Conservation (phyloP, 2,888 invertebrate species). For the Ferdinandea cuprea region DNA sequence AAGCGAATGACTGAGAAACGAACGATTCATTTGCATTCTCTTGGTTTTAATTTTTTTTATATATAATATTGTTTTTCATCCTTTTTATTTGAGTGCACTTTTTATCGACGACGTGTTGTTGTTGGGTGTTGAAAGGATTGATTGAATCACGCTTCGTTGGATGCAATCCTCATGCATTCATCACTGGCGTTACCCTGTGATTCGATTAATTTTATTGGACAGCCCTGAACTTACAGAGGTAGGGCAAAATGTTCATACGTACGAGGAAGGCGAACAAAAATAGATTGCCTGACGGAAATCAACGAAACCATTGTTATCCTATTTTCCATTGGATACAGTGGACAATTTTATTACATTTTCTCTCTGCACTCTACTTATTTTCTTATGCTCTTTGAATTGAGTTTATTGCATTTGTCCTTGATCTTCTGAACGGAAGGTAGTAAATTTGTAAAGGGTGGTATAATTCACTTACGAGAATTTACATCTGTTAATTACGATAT, state of each 20-base stretch:
- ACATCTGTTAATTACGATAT: background rate
- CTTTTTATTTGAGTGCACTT: slow-evolving; percentile 55
- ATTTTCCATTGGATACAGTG: slow-evolving; percentile 52
- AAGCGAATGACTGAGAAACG: slow-evolving; percentile 36
- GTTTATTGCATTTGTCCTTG: slow-evolving; percentile 52
- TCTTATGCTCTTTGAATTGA: slow-evolving; percentile 37
- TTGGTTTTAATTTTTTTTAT: slow-evolving; percentile 14
- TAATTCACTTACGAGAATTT: slow-evolving; percentile 21
- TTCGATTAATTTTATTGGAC: slow-evolving; percentile 72
- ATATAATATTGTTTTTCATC: background rate
- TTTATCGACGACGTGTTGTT: slow-evolving; percentile 58
- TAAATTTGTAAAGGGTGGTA: slow-evolving; percentile 13
- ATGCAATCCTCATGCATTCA: slow-evolving; percentile 64
- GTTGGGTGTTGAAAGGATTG: slow-evolving; percentile 68
- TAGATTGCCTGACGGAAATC: slow-evolving; percentile 64
- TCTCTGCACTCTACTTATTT: slow-evolving; percentile 17
- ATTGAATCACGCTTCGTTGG: slow-evolving; percentile 67
- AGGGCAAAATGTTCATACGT: slow-evolving; percentile 18
- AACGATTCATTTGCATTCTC: slow-evolving; percentile 52
- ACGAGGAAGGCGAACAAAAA: background rate
- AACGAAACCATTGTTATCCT: slow-evolving; percentile 61
- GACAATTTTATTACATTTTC: slow-evolving; percentile 56
- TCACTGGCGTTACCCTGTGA: slow-evolving; percentile 60
- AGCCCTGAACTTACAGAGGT: slow-evolving; percentile 39
- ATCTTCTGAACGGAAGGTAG: slow-evolving; percentile 37